Evolutionary conservation across 2,797 vertebrate species (phyloP), one percentile per base, ranked within the genome.

Genomic region (Hephaestus fuliginosus): DNA sequence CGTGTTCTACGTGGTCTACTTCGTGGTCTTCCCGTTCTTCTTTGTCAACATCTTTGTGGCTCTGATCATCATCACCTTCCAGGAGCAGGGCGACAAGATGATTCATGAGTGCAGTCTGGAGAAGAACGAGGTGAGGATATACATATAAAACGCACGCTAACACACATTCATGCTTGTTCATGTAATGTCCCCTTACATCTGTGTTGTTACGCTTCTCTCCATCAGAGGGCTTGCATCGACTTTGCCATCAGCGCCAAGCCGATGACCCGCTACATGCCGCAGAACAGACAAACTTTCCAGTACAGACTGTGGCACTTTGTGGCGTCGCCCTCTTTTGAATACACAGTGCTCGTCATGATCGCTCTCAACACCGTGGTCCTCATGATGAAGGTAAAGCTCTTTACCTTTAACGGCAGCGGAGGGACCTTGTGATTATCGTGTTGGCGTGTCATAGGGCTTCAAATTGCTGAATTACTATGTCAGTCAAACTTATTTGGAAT

Each of bases 41-140:
- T 99, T 99, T 0, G 98, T 99, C 90, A 99, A 99, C 93, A 99
- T 99, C 90, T 99, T 99, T 0, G 98, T 99, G 81, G 98, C 98
- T 89, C 96, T 99, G 77, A 99, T 99, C 92, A 99, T 99, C 94
- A 99, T 99, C 94, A 99, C 98, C 0, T 99, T 99, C 94, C 98
- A 99, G 94, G 98, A 99, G 86, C 98, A 99, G 91, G 98, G 98
- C 0, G 98, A 99, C 91, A 99, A 99, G 95, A 98, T 99, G 97
- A 99, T 99, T 95, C 98, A 99, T 89, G 98, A 99, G 87, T 99
- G 98, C 91, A 99, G 96, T 81, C 92, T 99, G 86, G 98, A 99
- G 92, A 99, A 99, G 92, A 99, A 99, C 0, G 98, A 99, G 98
- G 98, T 99, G 61, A 0, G 52, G 41, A 25, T 25, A 25, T 25